Conservation (phyloP, 2,797 vertebrate species). For the Pampus argenteus region DNA sequence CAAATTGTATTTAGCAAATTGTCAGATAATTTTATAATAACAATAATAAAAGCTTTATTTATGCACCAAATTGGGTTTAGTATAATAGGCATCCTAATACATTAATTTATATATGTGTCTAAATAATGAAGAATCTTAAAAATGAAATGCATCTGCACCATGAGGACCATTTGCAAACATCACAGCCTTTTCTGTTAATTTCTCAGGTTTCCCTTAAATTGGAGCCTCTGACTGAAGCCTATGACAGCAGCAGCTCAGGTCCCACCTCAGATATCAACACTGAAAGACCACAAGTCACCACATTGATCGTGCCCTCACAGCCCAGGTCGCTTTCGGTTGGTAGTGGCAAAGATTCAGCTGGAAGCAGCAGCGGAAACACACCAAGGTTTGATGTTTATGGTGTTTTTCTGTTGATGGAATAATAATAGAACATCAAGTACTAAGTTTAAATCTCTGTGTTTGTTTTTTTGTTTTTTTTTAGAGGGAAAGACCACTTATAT, state of each 20-base stretch:
- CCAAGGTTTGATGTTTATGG: slow-evolving; percentile 83
- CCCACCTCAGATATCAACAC: slow-evolving; percentile 75
- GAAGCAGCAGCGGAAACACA: slow-evolving; percentile 75
- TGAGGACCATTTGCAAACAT: not conserved
- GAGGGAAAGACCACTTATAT: slow-evolving; percentile 88
- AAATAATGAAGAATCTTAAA: not conserved
- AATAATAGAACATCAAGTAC: not conserved
- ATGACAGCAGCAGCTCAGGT: slow-evolving; percentile 83
- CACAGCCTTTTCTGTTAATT: slow-evolving; percentile 30
- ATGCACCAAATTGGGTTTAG: no score
- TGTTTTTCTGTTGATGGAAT: not conserved
- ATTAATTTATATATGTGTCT: no score
- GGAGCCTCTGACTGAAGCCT: slow-evolving; percentile 89
- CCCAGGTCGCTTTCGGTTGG: slow-evolving; percentile 44
- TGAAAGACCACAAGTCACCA: slow-evolving; percentile 63
- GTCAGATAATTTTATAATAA: no score
- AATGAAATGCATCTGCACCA: not conserved
- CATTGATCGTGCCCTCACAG: slow-evolving; percentile 57
- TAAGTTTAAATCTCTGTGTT: slow-evolving; percentile 15
- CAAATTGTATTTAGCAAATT: no score
- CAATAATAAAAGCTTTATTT: no score
- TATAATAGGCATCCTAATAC: no score
- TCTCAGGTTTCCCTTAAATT: slow-evolving; percentile 89
- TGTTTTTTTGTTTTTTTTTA: slow-evolving; percentile 81
- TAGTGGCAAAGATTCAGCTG: slow-evolving; percentile 72